Evolutionary conservation across 2,888 invertebrate species (phyloP).

Genomic region (Metallyticus violacea): DNA sequence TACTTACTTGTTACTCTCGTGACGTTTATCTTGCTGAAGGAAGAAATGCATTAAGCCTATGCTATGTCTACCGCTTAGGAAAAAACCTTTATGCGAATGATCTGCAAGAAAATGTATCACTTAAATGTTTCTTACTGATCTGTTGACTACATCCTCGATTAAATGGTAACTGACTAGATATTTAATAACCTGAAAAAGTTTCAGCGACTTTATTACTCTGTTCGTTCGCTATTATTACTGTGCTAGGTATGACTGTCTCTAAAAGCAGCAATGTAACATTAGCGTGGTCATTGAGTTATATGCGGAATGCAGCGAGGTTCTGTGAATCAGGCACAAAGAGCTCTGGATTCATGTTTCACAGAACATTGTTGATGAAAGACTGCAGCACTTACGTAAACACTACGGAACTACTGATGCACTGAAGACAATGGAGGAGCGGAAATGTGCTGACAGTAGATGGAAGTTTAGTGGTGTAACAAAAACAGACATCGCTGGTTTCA

Average conservation of each 20-base stretch:
- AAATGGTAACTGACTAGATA: not conserved
- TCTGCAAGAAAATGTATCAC: not conserved
- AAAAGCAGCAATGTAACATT: not conserved
- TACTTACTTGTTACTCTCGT: conserved; percentile 19
- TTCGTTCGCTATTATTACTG: not conserved
- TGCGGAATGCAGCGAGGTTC: not conserved
- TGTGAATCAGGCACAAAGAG: not conserved
- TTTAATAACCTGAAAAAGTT: not conserved
- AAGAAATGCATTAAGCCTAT: not conserved
- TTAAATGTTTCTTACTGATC: not conserved
- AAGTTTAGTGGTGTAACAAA: not conserved
- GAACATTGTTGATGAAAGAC: not conserved
- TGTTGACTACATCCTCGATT: not conserved
- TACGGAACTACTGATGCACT: not conserved
- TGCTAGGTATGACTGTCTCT: not conserved
- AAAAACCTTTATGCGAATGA: not conserved
- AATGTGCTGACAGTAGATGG: not conserved
- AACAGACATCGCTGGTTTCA: not conserved
- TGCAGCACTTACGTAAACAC: not conserved
- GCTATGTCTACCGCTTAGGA: not conserved
- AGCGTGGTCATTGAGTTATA: too few species aligned
- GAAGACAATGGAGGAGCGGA: not conserved
- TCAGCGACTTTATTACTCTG: not conserved
- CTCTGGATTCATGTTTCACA: not conserved
- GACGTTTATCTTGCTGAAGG: not conserved